These are phyloP conservation scores for Platerodrilus igneus DNA, from an alignment of 2,888 invertebrate genomes.

Conservation along the genomic window DNA sequence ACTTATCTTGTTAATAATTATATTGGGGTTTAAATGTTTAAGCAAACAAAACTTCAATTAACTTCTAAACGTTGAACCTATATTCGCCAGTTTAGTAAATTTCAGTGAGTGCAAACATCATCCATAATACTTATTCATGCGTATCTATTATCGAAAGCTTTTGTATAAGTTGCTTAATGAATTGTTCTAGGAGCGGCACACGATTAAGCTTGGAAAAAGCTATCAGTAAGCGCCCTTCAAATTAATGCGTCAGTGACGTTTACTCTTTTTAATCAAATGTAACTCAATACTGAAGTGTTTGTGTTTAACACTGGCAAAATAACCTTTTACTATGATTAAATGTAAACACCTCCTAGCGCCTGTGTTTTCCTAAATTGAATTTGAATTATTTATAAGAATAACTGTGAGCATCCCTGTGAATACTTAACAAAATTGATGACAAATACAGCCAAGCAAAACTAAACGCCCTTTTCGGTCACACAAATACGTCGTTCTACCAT, in stretches of 20 bases:
- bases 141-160: too few relatives aligned
- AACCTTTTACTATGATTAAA: constrained; percentile 49
- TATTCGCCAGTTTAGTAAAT: too few relatives aligned
- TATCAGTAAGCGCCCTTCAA: constrained; percentile 34
- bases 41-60: too few relatives aligned
- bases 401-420: constrained; percentile 34
- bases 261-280: constrained; percentile 48
- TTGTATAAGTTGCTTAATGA: constrained; percentile 27
- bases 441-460: constrained; percentile 14
- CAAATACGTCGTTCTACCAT: too few relatives aligned
- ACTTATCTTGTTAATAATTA: too few relatives aligned
- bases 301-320: constrained; percentile 40
- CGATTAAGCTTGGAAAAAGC: constrained; percentile 21
- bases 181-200: constrained; percentile 23
- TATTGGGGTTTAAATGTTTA: too few relatives aligned
- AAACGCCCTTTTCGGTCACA: constrained; percentile 8
- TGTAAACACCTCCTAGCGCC: constrained; percentile 43
- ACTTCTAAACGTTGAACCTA: too few relatives aligned
- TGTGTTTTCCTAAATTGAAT: constrained; percentile 44
- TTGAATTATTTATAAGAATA: constrained; percentile 45
- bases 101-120: too few relatives aligned
- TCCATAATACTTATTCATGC: too few relatives aligned
- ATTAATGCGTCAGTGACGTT: constrained; percentile 46
- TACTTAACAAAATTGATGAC: constrained; percentile 19
- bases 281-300: constrained; percentile 46